A percentile compares a stretch with the other conserved stretches of the same genome.
Evolutionary conservation across 2,888 invertebrate species (phyloP).

Genomic region (Apamea anceps): DNA sequence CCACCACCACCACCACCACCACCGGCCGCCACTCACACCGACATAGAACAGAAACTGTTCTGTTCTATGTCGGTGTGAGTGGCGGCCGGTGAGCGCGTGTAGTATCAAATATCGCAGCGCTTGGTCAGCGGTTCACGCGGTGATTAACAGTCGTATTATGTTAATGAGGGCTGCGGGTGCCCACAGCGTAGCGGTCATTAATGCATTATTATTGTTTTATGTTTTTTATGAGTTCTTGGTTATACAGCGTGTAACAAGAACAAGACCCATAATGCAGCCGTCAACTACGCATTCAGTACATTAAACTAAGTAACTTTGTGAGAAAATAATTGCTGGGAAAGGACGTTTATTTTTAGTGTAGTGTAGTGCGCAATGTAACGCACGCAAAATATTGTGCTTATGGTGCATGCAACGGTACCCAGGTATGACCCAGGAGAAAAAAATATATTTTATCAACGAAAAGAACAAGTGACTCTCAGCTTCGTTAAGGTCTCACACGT

Average conservation of each 20-base stretch:
- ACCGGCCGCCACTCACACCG: no score
- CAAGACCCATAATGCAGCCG: not conserved
- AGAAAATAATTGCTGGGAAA: not conserved
- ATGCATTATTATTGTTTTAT: not conserved
- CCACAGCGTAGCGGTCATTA: not conserved
- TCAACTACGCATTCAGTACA: not conserved
- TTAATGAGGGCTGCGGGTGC: constrained; percentile 1
- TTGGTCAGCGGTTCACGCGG: constrained; percentile 16
- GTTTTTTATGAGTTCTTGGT: not conserved
- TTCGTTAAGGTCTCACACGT: not conserved
- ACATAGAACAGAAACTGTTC: no score
- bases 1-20: no score
- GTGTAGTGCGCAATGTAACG: not conserved
- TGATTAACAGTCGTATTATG: constrained; percentile 12
- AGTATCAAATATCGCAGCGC: constrained; percentile 13
- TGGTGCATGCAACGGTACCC: not conserved
- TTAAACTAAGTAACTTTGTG: no score
- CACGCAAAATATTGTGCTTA: not conserved
- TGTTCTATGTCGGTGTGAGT: not conserved
- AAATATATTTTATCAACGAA: not conserved
- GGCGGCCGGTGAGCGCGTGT: not conserved
- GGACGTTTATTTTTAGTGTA: not conserved
- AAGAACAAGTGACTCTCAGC: not conserved
- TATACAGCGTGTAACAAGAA: not conserved
- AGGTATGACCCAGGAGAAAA: not conserved